Conservation (phyloP, 2,888 invertebrate genomes). For the Microdon myrmicae region DNA sequence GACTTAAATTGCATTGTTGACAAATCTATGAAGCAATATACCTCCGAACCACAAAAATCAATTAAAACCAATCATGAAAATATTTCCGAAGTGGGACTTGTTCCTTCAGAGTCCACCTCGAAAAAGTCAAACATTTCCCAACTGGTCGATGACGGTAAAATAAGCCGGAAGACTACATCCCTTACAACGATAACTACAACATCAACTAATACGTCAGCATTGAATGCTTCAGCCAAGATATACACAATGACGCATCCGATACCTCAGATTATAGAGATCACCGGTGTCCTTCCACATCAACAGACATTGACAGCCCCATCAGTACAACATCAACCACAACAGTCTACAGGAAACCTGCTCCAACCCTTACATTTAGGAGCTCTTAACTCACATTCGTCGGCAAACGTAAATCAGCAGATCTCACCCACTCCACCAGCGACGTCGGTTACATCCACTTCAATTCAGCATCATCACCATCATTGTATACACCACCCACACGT, state of each 20-base stretch:
- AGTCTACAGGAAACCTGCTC: slow-evolving; percentile 27
- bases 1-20: too few species aligned
- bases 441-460: slow-evolving; percentile 28
- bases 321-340: slow-evolving; percentile 45
- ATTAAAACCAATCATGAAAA: slow-evolving; percentile 7
- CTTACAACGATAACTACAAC: slow-evolving; percentile 45
- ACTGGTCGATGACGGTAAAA: not conserved
- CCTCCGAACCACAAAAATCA: not conserved
- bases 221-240: slow-evolving; percentile 40
- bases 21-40: too few species aligned
- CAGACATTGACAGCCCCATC: slow-evolving; percentile 30
- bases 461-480: slow-evolving; percentile 55
- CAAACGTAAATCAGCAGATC: slow-evolving; percentile 45
- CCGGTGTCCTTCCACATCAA: slow-evolving; percentile 36
- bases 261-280: slow-evolving; percentile 39
- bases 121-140: slow-evolving; percentile 2
- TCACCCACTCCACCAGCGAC: slow-evolving; percentile 43
- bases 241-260: slow-evolving; percentile 33
- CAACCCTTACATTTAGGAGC: slow-evolving; percentile 39
- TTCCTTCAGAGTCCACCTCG: too few species aligned
- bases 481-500: slow-evolving; percentile 59
- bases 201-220: slow-evolving; percentile 49
- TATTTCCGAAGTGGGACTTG: slow-evolving; percentile 17
- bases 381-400: slow-evolving; percentile 34
- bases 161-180: slow-evolving; percentile 6